These are phyloP conservation scores for Anabas testudineus DNA, from an alignment of 2,797 vertebrate genomes.

Conservation along the genomic window DNA sequence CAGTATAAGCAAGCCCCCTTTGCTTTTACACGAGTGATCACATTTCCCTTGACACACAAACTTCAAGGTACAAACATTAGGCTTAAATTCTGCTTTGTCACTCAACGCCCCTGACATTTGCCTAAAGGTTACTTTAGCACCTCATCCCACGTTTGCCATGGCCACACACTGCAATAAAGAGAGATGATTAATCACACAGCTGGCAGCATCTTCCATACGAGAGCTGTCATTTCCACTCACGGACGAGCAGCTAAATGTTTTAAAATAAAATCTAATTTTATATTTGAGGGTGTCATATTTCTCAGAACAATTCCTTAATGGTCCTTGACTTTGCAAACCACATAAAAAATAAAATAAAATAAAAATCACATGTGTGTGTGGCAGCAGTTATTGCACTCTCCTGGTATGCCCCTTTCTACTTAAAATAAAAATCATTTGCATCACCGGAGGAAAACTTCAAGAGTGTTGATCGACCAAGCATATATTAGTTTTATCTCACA, in stretches of 20 bases:
- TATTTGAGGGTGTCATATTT: neutral
- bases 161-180: conserved; percentile 8
- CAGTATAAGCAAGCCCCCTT: neutral
- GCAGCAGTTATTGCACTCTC: neutral
- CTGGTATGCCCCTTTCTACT: neutral
- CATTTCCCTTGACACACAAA: neutral
- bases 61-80: conserved; percentile 1
- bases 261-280: conserved; percentile 7
- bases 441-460: neutral
- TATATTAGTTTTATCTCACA: neutral
- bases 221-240: conserved; percentile 16
- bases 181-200: conserved; percentile 1
- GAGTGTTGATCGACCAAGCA: neutral
- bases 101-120: conserved; percentile 19
- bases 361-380: neutral
- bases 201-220: neutral
- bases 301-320: neutral
- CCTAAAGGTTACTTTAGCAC: neutral
- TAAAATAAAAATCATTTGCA: neutral
- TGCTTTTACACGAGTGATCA: neutral
- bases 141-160: conserved; percentile 24
- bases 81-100: neutral
- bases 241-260: conserved; percentile 3
- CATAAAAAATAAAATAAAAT: neutral
- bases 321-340: neutral